Conservation (phyloP, 2,797 vertebrate species). For the Hipposideros larvatus region DNA sequence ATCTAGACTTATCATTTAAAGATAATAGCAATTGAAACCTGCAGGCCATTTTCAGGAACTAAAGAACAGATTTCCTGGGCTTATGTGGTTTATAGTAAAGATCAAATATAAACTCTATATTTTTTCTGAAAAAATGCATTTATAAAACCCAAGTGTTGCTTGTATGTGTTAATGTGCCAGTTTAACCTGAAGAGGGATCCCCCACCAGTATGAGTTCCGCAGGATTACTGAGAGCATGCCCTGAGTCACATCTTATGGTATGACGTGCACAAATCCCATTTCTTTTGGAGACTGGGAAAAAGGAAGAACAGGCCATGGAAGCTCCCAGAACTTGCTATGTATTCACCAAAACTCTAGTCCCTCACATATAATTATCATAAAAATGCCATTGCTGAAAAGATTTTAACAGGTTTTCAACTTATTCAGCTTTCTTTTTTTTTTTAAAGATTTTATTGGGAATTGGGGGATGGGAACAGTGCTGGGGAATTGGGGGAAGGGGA, state of each 20-base stretch:
- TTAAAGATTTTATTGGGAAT: too few relatives aligned
- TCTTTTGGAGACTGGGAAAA: not conserved
- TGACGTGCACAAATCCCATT: not conserved
- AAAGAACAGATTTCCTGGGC: not conserved
- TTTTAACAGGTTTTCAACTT: slow-evolving; percentile 79
- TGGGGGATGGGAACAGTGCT: too few relatives aligned
- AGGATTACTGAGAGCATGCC: not conserved
- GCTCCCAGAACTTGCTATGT: not conserved
- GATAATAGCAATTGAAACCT: not conserved
- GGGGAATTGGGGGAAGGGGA: too few relatives aligned
- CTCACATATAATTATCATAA: slow-evolving; percentile 70
- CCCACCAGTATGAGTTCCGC: not conserved
- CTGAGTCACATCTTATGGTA: not conserved
- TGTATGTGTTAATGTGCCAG: not conserved
- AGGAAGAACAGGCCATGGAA: slow-evolving; percentile 55
- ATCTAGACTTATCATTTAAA: not conserved
- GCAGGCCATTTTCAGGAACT: not conserved
- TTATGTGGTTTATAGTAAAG: not conserved
- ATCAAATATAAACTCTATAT: not conserved
- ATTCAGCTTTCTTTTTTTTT: slow-evolving; percentile 25
- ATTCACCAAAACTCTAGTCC: not conserved
- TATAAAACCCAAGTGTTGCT: not conserved
- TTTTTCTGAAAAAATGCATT: not conserved
- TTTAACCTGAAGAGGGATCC: not conserved
- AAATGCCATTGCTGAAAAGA: slow-evolving; percentile 72